Percentiles rank a stretch among this genome's conserved stretches.
These are phyloP conservation scores for Silurus glanis DNA, from an alignment of 2,113 vertebrate genomes.

Conservation along the genomic window DNA sequence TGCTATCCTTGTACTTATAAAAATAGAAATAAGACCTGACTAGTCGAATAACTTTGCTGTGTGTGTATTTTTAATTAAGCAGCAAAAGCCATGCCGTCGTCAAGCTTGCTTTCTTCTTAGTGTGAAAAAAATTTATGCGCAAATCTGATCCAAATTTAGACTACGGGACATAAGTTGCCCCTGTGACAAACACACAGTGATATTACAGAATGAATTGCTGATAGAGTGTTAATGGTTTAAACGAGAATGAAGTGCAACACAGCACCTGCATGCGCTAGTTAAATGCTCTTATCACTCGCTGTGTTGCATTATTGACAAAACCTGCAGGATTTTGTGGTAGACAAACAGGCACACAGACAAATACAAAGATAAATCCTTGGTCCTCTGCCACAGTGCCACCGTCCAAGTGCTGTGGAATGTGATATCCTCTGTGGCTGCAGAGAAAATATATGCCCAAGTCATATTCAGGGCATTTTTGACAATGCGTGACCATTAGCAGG, in stretches of 20 bases:
- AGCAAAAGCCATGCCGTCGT: neutral
- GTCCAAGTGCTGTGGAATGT: neutral
- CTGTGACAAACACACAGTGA: neutral
- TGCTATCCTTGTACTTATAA: neutral
- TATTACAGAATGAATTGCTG: neutral
- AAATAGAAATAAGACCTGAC: neutral
- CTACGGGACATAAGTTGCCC: neutral
- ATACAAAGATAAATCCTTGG: neutral
- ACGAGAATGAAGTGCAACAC: neutral
- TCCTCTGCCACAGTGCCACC: neutral
- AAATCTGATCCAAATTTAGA: conserved; percentile 9
- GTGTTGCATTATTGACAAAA: conserved; percentile 26
- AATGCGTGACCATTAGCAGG: conserved; percentile 18
- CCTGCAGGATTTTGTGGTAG: conserved; percentile 38
- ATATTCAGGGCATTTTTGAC: conserved; percentile 1
- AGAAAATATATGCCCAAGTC: neutral
- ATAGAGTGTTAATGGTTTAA: neutral
- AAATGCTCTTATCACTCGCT: conserved; percentile 6
- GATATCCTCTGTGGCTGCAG: neutral
- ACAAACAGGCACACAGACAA: neutral
- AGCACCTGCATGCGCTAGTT: neutral
- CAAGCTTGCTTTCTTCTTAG: neutral
- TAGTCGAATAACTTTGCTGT: neutral
- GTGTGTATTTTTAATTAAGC: conserved; percentile 2
- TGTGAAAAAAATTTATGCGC: neutral